phyloP scores from a whole-genome alignment of 1,140 invertebrate genomes.

The Zaprionus tsacasi region DNA sequence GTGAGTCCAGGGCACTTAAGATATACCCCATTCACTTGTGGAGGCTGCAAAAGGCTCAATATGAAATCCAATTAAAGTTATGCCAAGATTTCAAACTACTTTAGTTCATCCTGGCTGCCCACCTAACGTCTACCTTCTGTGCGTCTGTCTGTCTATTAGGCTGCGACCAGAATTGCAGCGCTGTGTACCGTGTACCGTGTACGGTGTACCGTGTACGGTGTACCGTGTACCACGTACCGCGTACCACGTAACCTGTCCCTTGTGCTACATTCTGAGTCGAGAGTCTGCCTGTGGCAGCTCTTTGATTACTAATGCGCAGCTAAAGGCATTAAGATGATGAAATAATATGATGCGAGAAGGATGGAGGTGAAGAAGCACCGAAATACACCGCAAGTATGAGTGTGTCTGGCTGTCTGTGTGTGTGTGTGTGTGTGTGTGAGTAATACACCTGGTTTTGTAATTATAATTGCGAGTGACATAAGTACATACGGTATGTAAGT shows the following conservation, averaged over 20 bases:
- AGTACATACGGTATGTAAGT: slow-evolving; percentile 16
- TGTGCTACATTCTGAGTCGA: neutral
- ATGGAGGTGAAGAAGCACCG: slow-evolving; percentile 7
- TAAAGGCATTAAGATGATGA: slow-evolving; percentile 49
- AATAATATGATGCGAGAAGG: slow-evolving; percentile 30
- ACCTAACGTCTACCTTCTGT: neutral
- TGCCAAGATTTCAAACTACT: neutral
- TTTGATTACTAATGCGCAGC: slow-evolving; percentile 49
- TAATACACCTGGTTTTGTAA: slow-evolving; percentile 31
- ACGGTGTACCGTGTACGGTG: neutral
- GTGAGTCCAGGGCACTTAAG: neutral
- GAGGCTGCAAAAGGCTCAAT: neutral
- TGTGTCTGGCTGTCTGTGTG: neutral
- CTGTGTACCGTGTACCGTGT: neutral
- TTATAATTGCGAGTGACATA: slow-evolving; percentile 60
- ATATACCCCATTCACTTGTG: neutral
- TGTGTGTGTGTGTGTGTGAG: slow-evolving; percentile 8
- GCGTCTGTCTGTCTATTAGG: neutral
- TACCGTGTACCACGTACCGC: neutral
- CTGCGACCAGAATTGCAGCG: neutral
- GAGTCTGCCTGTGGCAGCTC: slow-evolving; percentile 7
- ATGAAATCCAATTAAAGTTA: slow-evolving; percentile 2
- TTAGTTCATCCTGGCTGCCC: neutral
- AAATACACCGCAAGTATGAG: slow-evolving; percentile 10
- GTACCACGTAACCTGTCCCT: slow-evolving; percentile 2